Evolutionary conservation across 2,797 vertebrate species (phyloP).

Genomic region (Rhodeus uyekii): DNA sequence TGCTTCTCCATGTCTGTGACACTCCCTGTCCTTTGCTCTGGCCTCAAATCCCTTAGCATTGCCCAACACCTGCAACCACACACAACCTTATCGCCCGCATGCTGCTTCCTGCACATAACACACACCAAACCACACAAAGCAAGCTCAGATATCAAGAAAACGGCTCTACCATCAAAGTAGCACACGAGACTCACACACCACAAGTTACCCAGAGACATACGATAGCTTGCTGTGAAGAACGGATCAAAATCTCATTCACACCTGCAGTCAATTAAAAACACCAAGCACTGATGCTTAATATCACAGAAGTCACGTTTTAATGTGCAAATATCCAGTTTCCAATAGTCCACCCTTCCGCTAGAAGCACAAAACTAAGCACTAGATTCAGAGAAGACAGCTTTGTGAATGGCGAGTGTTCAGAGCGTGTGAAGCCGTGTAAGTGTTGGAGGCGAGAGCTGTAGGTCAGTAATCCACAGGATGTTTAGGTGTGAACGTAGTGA

Average conservation of each 20-base stretch:
- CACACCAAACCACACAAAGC: neutral
- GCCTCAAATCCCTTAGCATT: conserved; percentile 20
- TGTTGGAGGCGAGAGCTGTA: no score
- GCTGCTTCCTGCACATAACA: conserved; percentile 31
- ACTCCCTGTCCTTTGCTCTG: conserved; percentile 46
- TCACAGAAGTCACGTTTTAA: no score
- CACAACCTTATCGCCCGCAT: conserved; percentile 40
- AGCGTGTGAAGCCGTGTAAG: no score
- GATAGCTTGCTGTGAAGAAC: neutral
- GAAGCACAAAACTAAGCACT: no score
- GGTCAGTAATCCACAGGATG: neutral
- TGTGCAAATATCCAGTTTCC: no score
- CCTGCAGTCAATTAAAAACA: neutral
- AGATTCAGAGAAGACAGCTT: no score
- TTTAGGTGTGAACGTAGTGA: neutral
- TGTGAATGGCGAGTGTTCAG: no score
- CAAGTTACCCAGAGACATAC: neutral
- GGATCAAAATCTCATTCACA: neutral
- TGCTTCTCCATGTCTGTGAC: conserved; percentile 55
- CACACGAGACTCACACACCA: neutral
- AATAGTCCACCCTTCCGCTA: no score
- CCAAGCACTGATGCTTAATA: neutral
- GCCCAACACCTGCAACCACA: conserved; percentile 45
- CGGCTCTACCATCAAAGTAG: neutral
- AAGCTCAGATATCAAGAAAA: neutral